Percentiles rank a stretch among this genome's conserved stretches.
These are phyloP conservation scores for Chaetops frenatus DNA, from an alignment of 2,113 vertebrate species.

Conservation along the genomic window DNA sequence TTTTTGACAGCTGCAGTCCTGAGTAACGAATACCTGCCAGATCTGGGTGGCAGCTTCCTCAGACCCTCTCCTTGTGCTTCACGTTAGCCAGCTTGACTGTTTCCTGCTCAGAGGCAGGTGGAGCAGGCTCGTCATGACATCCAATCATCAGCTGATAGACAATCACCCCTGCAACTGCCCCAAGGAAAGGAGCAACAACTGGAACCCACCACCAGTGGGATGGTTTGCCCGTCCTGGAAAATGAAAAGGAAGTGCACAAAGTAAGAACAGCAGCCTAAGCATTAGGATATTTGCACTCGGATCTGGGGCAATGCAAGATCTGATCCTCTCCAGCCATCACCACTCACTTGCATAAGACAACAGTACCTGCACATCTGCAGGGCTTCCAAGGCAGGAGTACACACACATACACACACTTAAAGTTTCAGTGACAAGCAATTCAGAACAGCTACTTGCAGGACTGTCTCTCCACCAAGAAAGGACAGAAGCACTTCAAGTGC, in stretches of 20 bases:
- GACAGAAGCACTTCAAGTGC: neutral
- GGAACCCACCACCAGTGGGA: constrained; percentile 92
- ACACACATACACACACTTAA: neutral
- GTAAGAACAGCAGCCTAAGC: neutral
- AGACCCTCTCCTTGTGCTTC: constrained; percentile 75
- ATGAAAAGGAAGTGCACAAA: neutral
- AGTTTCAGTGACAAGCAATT: neutral
- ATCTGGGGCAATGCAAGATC: neutral
- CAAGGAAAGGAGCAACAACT: constrained; percentile 85
- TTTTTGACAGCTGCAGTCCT: constrained; percentile 34
- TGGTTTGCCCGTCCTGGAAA: constrained; percentile 67
- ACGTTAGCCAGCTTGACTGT: constrained; percentile 81
- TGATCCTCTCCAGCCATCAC: neutral
- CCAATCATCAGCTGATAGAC: constrained; percentile 94
- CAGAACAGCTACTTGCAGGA: neutral
- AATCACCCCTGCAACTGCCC: constrained; percentile 78
- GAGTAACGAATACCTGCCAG: constrained; percentile 9
- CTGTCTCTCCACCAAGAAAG: neutral
- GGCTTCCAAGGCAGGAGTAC: neutral
- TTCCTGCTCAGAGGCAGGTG: constrained; percentile 66
- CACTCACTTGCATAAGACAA: neutral
- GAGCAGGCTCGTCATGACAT: constrained; percentile 82
- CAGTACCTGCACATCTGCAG: rapidly evolving
- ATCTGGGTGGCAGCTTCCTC: constrained; percentile 7
- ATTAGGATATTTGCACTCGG: neutral